phyloP scores from a whole-genome alignment of 2,797 vertebrate species.

The Anniella stebbinsi region DNA sequence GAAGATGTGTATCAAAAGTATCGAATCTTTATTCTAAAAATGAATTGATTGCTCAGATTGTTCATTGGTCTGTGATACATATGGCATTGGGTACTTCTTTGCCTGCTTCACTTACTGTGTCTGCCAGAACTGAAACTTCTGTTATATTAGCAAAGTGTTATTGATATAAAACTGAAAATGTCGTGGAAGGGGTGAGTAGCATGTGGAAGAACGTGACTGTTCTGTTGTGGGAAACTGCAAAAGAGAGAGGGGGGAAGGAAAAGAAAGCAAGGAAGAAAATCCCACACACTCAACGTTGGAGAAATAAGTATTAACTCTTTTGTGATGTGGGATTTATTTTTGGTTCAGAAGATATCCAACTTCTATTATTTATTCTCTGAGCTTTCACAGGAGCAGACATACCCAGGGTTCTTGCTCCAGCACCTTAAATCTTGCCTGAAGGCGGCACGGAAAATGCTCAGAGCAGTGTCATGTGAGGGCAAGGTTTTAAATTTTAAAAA shows the following conservation, averaged over 20 bases:
- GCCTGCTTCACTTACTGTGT: neutral
- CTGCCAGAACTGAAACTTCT: neutral
- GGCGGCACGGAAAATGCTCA: constrained; percentile 69
- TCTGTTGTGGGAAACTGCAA: constrained; percentile 63
- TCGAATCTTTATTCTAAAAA: neutral
- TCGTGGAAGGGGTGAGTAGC: constrained; percentile 45
- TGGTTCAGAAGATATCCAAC: constrained; percentile 63
- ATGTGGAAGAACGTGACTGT: constrained; percentile 41
- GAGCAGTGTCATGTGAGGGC: constrained; percentile 70
- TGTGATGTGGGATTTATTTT: constrained; percentile 69
- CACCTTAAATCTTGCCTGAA: constrained; percentile 77
- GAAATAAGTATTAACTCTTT: constrained; percentile 73
- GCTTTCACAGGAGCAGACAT: constrained; percentile 62
- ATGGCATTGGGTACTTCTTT: neutral
- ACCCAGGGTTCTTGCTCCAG: constrained; percentile 66
- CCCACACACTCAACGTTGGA: constrained; percentile 55
- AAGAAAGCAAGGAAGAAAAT: neutral
- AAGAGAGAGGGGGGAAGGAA: neutral
- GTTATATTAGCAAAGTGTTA: neutral
- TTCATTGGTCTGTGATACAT: neutral
- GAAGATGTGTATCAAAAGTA: neutral
- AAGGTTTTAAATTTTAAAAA: constrained; percentile 75
- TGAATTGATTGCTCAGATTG: neutral
- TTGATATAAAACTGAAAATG: constrained; percentile 40
- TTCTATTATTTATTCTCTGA: constrained; percentile 50